Base-by-base conservation (phyloP, 2,113 vertebrate species). In the Origma solitaria region DNA sequence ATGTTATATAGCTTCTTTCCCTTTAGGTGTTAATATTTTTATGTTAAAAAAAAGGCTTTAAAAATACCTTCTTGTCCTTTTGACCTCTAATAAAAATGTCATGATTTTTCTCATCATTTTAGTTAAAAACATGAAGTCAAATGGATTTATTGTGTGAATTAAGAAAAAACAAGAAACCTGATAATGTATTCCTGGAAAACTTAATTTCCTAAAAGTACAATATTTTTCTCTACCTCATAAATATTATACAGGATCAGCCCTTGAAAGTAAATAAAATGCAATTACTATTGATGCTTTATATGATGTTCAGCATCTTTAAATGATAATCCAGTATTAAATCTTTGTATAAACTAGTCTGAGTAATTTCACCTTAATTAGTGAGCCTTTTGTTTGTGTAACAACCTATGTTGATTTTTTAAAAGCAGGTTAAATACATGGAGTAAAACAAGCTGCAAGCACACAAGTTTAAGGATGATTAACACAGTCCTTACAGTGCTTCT, bases 261-360 rank as follows among this genome's bases (percentile, higher is more conserved):
- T 87, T 92, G 64, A 82, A 96, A 96, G 57, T 85, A 97, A 97
- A 97, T 92, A 97, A 96, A 95, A 71, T 77, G 22, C 94, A 94
- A 97, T 97, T 94, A 97, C 94, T 95, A 95, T 87, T 96, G 92
- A 95, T 93, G 91, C 60, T 95, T 96, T 76, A 86, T 94, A 84
- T 73, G 72, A 83, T 75, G 71, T 82, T 95, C 68, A 86, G 33
- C 73, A 88, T 81, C 64, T 93, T 68, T 62, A 94, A 92, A 61
- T 95, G 80, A 95, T 96, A 94, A 96, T 24, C 44, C 30, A 80
- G 54, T 33, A 87, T 96, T 97, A 94, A 94, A 96, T 92, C 69
- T 93, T 77, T 93, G 24, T 88, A 86, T 83, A 73, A 96, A 92
- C 76, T 87, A 88, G 44, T 50, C 35, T 71, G 61, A 90, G 66